Evolutionary conservation across 2,888 invertebrate genomes (phyloP), one percentile per base, ranked within the genome.

Genomic region (Leptarthrus brevirostris): DNA sequence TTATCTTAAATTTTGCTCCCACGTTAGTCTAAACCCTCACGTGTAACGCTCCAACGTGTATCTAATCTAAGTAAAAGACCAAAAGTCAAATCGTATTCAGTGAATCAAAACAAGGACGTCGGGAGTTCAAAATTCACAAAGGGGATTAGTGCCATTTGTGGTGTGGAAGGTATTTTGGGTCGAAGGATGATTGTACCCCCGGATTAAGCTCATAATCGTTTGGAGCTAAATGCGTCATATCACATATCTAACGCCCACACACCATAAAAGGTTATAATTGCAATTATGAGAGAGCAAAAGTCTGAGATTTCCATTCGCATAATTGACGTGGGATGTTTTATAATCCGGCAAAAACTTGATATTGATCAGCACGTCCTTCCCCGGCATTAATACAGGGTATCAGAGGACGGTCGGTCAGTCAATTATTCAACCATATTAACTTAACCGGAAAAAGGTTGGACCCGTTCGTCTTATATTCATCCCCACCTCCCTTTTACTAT

Each of bases 301-400:
- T 47, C 47, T 66, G 36, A 40, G 40, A 61, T 61, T 36, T 36
- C 36, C 61, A 61, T 61, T 40, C 61, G 24, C 44, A 61, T 66
- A 66, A 66, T 66, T 66, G 66, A 66, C 66, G 26, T 49, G 47
- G 49, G 49, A 66, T 66, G 66, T 66, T 66, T n/a, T 44, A 66
- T 66, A 47, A 66, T 66, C 66, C 61, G 47, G 26, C 20, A 30
- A 47, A 66, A 66, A 47, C 66, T 47, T 22, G 47, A 66, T 66
- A 66, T 66, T 49, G 66, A 66, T 66, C 66, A 36, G 49, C 18
- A 47, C 14, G 14, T 16, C 14, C 3, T 12, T 47, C 47, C 47
- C 47, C 1, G n/a, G 30, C 8, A 30, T 30, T 4, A 0, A 30
- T 30, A 30, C 8, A 30, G 30, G 30, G 30, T 30, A 30, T 30